Conservation (phyloP, 1,140 invertebrate genomes). For the Drosophila subobscura region DNA sequence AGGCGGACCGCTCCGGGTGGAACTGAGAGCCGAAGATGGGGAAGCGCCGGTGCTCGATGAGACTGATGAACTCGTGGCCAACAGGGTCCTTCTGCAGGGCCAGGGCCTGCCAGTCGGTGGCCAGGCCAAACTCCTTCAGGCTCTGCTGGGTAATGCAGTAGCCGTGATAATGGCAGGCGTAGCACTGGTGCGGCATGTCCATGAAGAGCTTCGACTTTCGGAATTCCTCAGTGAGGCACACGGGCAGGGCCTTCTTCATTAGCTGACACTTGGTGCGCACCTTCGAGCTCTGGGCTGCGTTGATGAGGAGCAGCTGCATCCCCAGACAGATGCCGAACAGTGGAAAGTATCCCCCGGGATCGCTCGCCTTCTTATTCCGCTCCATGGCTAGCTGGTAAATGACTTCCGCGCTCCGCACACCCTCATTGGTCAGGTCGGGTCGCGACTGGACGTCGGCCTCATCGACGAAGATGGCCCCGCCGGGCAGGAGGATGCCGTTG, state of each 20-base stretch:
- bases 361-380: conserved; percentile 85
- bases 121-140: conserved; percentile 84
- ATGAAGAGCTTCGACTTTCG: conserved; percentile 85
- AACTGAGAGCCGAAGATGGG: conserved; percentile 95
- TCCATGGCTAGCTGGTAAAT: conserved; percentile 87
- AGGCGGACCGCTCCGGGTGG: conserved; percentile 95
- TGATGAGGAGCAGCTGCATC: conserved; percentile 91
- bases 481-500: conserved; percentile 91
- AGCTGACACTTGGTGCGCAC: conserved; percentile 53
- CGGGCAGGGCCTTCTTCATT: conserved; percentile 34
- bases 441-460: conserved; percentile 82
- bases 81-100: conserved; percentile 88
- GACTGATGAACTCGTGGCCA: conserved; percentile 87
- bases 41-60: conserved; percentile 87
- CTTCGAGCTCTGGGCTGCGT: conserved; percentile 85
- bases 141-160: conserved; percentile 88
- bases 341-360: conserved; percentile 89
- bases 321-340: conserved; percentile 95
- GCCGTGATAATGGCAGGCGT: conserved; percentile 90
- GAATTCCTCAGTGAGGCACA: conserved; percentile 66
- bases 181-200: conserved; percentile 84
- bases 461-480: conserved; percentile 87
- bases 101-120: conserved; percentile 87
- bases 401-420: conserved; percentile 86
- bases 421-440: conserved; percentile 72